These are phyloP conservation scores for Sinocyclocheilus grahami DNA, from an alignment of 2,113 vertebrate genomes.

Conservation along the genomic window DNA sequence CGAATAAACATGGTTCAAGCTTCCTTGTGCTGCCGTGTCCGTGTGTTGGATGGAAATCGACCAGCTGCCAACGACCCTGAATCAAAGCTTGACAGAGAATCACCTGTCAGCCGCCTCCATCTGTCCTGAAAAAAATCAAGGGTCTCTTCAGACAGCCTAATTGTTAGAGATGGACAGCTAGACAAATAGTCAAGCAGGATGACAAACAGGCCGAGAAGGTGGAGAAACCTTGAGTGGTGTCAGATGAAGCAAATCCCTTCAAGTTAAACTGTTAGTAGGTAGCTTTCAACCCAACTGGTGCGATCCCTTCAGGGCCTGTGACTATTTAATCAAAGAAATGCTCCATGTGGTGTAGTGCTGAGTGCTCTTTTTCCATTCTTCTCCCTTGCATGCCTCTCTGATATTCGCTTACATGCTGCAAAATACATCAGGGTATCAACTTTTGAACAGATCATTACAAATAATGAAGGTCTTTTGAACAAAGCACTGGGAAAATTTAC, in stretches of 20 bases:
- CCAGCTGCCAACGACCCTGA: constrained; percentile 12
- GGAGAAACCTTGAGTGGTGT: neutral
- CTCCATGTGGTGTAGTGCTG: neutral
- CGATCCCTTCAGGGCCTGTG: neutral
- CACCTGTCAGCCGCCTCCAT: constrained; percentile 24
- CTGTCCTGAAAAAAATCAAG: constrained; percentile 22
- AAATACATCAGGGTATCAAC: neutral
- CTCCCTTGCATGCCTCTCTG: neutral
- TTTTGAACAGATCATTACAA: constrained; percentile 9
- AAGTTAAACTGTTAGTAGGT: constrained; percentile 11
- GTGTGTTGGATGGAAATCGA: constrained; percentile 24
- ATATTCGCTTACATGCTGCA: constrained; percentile 9
- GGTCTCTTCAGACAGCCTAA: constrained; percentile 29
- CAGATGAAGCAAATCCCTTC: constrained; percentile 23
- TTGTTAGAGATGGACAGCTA: constrained; percentile 18
- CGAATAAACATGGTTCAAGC: neutral
- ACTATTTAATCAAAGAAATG: constrained; percentile 23
- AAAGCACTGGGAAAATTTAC: neutral
- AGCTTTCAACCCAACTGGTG: neutral
- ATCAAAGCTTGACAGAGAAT: constrained; percentile 47
- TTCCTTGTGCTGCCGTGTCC: neutral
- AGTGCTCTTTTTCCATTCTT: neutral
- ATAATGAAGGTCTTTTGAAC: neutral
- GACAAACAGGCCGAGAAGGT: neutral
- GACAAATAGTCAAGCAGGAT: constrained; percentile 8